Evolutionary conservation across 1,140 invertebrate species (phyloP), one percentile per base, ranked within the genome.

Genomic region (Penaeus indicus): DNA sequence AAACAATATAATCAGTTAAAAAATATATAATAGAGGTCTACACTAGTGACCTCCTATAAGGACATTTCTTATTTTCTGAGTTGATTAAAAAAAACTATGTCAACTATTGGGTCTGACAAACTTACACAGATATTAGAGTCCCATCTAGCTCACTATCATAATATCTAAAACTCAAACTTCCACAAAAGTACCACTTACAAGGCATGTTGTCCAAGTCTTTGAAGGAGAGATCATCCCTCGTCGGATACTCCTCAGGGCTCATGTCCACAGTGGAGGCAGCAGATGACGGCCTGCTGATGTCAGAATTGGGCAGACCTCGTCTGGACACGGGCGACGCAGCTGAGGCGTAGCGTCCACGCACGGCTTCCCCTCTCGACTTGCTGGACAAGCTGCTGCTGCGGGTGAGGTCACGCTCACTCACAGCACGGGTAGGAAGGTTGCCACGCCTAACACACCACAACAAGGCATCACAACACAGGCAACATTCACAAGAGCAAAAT

Each of bases 321-420:
- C 82, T 77, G 22, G 87, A 79, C 8, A 75, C 72, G 7, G 87
- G 81, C 38, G 81, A 84, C 2, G 81, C 81, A 67, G 87, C 87
- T 1, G 87, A 88, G 42, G 87, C 82, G 61, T 88, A 88, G 32
- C 87, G 82, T 19, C 87, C 81, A 8, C 87, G 81, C n/a, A 88
- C 75, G 2, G 82, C 32, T 27, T 89, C 88, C 38, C 88, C 89
- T 64, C 89, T 60, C 61, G 81, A 64, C 72, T 90, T 90, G 25
- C 85, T 69, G 38, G 79, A 84, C 72, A 90, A 54, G 60, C 89
- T 90, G 67, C 88, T 90, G 80, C 85, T 87, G 69, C 89, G 81
- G 64, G 90, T 91, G 72, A 91, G 86, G 83, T 94, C 94, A 13
- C 94, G 91, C 79, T 94, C 94, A 86, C 94, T 94, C 8, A 94